Evolutionary conservation across 1,140 invertebrate genomes (phyloP), one percentile per base, ranked within the genome.

Genomic region (Cherax destructor): DNA sequence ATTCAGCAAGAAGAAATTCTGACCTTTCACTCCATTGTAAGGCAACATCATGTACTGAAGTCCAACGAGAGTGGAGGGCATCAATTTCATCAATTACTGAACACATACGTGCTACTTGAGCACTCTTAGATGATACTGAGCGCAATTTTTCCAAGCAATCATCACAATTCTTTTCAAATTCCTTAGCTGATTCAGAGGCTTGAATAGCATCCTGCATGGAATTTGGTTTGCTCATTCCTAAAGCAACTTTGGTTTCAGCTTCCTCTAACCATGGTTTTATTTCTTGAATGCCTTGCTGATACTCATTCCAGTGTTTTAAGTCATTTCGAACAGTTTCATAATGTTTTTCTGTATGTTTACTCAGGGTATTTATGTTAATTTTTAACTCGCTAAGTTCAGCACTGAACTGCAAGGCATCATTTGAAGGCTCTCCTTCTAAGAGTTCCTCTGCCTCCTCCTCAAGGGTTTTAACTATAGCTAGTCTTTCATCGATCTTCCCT

Each of bases 231-330:
- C 94, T 96, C 69, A 97, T 94, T 81, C 96, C 96, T 92, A 96
- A 94, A 85, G 96, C 96, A 56, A 97, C 95, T 94, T 97, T 97
- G 16, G 96, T 95, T 95, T 99, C 98, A 47, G 97, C 97, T 94
- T 97, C 95, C 94, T 98, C 97, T 86, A 99, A 96, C 97, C 98
- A 98, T 3, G 98, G 98, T 94, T 97, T 97, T 50, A 99, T 95
- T 94, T 97, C 96, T 86, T 97, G 95, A 50, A 97, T 95, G 41
- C 84, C 52, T 92, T 56, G 80, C 95, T 98, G 97, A 94, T 98
- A 99, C 93, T 97, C 96, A 93, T 98, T 96, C 97, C 97, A 99
- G 78, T 97, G 97, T 47, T 96, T 95, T 49, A 98, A 95, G 94
- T 98, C 97, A 93, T 97, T 95, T 88, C 96, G 95, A 4, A 97